A percentile compares a stretch with the other conserved stretches of the same genome.
Evolutionary conservation across 2,113 vertebrate species (phyloP).

Genomic region (human (Homo sapiens)): DNA sequence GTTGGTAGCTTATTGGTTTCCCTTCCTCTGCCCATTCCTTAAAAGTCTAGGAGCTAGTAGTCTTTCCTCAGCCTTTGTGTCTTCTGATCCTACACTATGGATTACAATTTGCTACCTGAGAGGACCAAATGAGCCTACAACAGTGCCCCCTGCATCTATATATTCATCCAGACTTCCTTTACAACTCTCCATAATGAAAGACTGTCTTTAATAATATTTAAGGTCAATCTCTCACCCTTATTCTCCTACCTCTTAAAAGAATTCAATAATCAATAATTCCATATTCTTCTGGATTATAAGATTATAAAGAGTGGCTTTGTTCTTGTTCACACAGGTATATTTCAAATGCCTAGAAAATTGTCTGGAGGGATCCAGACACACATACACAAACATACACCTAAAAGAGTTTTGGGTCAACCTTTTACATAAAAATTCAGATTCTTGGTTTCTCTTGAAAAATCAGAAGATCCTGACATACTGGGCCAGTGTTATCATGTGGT

Average conservation of each 20-base stretch:
- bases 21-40: not conserved
- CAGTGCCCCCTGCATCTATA: not conserved
- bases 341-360: not conserved
- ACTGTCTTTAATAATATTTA: not conserved
- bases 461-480: not conserved
- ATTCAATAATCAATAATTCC: not conserved
- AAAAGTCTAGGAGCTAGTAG: not conserved
- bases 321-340: not conserved
- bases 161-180: not conserved
- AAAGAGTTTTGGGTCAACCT: not conserved
- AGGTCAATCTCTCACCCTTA: not conserved
- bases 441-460: not conserved
- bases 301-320: not conserved
- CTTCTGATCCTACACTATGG: not conserved
- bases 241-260: not conserved
- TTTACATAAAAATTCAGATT: slow-evolving; percentile 26
- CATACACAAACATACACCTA: not conserved
- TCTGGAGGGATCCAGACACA: not conserved
- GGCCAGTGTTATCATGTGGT: not conserved
- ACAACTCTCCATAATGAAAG: not conserved
- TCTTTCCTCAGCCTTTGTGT: not conserved
- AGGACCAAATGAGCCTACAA: not conserved
- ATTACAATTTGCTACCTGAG: not conserved
- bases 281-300: not conserved
- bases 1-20: not conserved